Conservation (phyloP, 2,113 vertebrate genomes). For the Perca fluviatilis region DNA sequence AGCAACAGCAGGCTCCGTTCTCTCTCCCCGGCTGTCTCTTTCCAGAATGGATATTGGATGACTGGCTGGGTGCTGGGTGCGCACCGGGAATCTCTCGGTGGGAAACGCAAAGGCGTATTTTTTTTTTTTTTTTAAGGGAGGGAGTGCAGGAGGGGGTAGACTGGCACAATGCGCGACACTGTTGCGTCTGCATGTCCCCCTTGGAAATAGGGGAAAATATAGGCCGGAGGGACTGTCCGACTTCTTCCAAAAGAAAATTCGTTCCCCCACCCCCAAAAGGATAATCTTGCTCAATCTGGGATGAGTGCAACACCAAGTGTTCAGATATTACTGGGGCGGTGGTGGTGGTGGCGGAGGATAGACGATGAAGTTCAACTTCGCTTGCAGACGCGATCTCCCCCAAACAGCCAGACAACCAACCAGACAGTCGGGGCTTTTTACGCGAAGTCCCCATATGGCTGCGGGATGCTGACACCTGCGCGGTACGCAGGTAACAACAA, state of each 20-base stretch:
- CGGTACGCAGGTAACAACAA: slow-evolving; percentile 60
- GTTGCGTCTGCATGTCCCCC: slow-evolving; percentile 73
- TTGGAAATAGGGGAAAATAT: slow-evolving; percentile 48
- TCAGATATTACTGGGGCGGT: slow-evolving; percentile 63
- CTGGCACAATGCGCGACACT: slow-evolving; percentile 73
- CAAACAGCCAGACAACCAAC: slow-evolving; percentile 54
- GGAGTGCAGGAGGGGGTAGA: slow-evolving; percentile 36
- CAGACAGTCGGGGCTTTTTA: slow-evolving; percentile 55
- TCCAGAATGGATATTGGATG: slow-evolving; percentile 65
- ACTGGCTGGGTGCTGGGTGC: slow-evolving; percentile 56
- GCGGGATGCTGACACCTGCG: slow-evolving; percentile 74
- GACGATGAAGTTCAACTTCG: slow-evolving; percentile 79
- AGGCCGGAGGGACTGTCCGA: slow-evolving; percentile 58
- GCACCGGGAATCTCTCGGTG: slow-evolving; percentile 58
- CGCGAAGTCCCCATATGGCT: slow-evolving; percentile 41
- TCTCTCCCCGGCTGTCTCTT: slow-evolving; percentile 4
- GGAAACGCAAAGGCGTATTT: slow-evolving; percentile 48
- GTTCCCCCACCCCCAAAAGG: slow-evolving; percentile 56
- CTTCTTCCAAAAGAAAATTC: slow-evolving; percentile 72
- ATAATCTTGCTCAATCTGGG: slow-evolving; percentile 78
- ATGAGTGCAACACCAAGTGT: slow-evolving; percentile 68
- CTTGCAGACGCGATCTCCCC: slow-evolving; percentile 57
- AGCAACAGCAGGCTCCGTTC: slow-evolving; percentile 26
- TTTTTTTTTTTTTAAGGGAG: slow-evolving; percentile 24
- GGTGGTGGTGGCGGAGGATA: slow-evolving; percentile 66